A percentile compares a stretch with the other conserved stretches of the same genome.
Evolutionary conservation across 2,113 vertebrate species (phyloP).

Genomic region (Ia io): DNA sequence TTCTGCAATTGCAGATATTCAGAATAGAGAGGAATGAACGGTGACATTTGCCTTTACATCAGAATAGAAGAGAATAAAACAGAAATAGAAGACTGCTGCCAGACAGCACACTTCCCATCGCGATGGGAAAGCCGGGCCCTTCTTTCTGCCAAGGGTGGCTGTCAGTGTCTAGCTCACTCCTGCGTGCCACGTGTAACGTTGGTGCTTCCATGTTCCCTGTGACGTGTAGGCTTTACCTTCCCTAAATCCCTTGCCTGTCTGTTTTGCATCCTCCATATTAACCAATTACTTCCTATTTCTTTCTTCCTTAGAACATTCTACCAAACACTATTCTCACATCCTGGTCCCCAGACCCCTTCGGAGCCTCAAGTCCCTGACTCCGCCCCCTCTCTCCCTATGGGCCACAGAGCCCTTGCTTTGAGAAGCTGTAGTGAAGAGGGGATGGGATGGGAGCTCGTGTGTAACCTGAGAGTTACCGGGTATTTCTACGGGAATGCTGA

Average conservation of each 20-base stretch:
- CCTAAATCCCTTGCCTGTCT: neutral
- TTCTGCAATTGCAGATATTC: slow-evolving; percentile 19
- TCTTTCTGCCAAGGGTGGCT: neutral
- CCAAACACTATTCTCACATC: neutral
- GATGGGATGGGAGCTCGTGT: fast-evolving
- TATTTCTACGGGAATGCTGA: neutral
- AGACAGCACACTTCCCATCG: neutral
- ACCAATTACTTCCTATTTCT: neutral
- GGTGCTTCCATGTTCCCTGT: neutral
- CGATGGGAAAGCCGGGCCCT: neutral
- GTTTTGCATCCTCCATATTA: neutral
- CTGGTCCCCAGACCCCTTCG: no score
- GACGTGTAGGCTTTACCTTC: neutral
- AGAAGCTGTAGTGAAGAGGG: neutral
- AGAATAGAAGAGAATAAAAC: slow-evolving; percentile 44
- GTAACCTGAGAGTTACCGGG: neutral
- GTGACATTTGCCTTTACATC: slow-evolving; percentile 33
- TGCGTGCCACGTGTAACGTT: neutral
- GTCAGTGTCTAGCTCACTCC: neutral
- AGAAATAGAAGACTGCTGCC: neutral
- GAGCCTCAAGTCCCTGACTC: neutral
- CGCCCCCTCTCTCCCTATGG: neutral
- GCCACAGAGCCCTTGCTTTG: neutral
- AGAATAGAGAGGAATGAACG: slow-evolving; percentile 16
- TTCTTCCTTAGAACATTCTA: neutral